These are phyloP conservation scores for Polydrusus pterygomalis DNA, from an alignment of 2,888 invertebrate species.

Conservation along the genomic window DNA sequence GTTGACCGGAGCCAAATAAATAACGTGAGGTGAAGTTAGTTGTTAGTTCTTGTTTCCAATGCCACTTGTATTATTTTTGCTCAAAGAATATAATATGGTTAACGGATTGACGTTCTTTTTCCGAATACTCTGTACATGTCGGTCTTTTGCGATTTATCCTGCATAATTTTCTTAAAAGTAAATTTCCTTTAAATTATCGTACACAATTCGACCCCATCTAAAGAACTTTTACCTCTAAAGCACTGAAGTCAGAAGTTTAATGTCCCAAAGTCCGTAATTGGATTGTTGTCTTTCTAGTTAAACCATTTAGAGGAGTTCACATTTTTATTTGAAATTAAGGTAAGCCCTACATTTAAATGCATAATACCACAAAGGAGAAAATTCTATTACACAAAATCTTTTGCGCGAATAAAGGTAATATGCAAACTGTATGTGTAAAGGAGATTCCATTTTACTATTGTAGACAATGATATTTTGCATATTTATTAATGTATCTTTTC, in stretches of 20 bases:
- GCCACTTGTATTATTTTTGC: too few relatives aligned
- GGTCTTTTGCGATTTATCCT: too few relatives aligned
- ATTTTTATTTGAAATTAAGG: conserved; percentile 41
- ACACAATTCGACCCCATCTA: too few relatives aligned
- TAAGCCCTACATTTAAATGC: conserved; percentile 39
- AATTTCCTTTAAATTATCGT: too few relatives aligned
- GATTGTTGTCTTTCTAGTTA: conserved; percentile 38
- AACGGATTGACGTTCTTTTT: too few relatives aligned
- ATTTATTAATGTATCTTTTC: not conserved
- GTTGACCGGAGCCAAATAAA: too few relatives aligned
- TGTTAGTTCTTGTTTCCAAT: too few relatives aligned
- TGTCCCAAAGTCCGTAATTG: conserved; percentile 39
- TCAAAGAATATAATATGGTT: too few relatives aligned
- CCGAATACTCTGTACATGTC: too few relatives aligned
- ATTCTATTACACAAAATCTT: conserved; percentile 16
- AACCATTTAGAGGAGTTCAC: conserved; percentile 38
- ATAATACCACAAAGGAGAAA: conserved; percentile 19
- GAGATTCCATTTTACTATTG: not conserved
- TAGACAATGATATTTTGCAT: not conserved
- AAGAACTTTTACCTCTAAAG: conserved; percentile 5
- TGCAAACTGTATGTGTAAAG: conserved; percentile 12
- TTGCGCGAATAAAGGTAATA: conserved; percentile 5
- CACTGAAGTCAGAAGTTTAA: conserved; percentile 27
- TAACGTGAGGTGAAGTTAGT: too few relatives aligned
- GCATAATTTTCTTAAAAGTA: too few relatives aligned